A percentile compares a stretch with the other conserved stretches of the same genome.
phyloP scores from a whole-genome alignment of 2,113 vertebrate species.

The Thalassoma bifasciatum region DNA sequence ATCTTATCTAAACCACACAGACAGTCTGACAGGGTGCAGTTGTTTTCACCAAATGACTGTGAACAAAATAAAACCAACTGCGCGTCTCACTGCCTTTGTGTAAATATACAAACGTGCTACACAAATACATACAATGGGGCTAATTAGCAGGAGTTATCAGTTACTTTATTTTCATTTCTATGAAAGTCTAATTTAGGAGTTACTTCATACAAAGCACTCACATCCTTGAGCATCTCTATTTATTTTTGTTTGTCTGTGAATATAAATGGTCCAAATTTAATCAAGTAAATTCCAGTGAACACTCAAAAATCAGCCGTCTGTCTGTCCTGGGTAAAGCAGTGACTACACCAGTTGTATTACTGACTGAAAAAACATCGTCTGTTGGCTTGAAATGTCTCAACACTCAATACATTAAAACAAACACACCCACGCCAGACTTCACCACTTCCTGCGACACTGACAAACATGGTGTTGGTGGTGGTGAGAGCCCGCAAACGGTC shows the following conservation, averaged over 20 bases:
- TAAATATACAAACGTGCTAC: background rate
- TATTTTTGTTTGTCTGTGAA: background rate
- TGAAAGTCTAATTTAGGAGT: too few species aligned
- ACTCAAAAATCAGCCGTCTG: background rate
- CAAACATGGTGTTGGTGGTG: background rate
- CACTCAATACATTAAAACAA: constrained; percentile 12
- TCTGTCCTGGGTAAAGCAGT: background rate
- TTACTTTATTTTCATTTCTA: too few species aligned
- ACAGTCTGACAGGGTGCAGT: background rate
- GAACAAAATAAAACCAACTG: background rate
- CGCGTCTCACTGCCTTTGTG: constrained; percentile 1
- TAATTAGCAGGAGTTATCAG: too few species aligned
- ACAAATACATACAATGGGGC: background rate
- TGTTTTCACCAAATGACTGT: background rate
- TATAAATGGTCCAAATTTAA: background rate
- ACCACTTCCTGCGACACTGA: constrained; percentile 35
- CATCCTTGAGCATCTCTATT: background rate
- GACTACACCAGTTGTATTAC: background rate
- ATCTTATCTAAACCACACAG: background rate
- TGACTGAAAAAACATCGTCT: constrained; percentile 2
- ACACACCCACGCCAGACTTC: constrained; percentile 13
- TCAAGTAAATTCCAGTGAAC: background rate
- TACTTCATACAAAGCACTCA: background rate
- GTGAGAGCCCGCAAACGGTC: constrained; percentile 9
- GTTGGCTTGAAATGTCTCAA: background rate